Percentiles rank a stretch among this genome's conserved stretches.
Conservation (phyloP, 2,888 invertebrate genomes). For the Dasysyrphus tricinctus region DNA sequence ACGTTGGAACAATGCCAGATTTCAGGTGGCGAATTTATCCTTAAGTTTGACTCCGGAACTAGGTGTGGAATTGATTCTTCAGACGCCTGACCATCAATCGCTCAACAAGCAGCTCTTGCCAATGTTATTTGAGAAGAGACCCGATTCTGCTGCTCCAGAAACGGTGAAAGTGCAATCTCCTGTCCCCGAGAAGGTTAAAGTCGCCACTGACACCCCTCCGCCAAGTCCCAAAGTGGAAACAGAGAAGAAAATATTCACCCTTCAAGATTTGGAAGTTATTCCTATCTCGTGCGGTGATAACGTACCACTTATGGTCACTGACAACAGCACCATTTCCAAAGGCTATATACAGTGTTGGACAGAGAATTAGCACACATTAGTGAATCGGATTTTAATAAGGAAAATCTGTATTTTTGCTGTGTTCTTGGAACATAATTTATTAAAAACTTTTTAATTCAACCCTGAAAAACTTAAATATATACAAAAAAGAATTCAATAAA, state of each 20-base stretch:
- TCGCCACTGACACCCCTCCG: conserved; percentile 7
- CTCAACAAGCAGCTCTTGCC: conserved; percentile 77
- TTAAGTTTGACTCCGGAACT: conserved; percentile 62
- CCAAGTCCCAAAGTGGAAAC: neutral
- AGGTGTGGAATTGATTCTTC: conserved; percentile 73
- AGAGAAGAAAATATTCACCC: conserved; percentile 49
- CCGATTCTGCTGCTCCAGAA: neutral
- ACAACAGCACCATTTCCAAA: conserved; percentile 73
- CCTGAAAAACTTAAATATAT: no score
- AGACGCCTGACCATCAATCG: conserved; percentile 73
- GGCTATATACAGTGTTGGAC: no score
- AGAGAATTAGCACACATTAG: no score
- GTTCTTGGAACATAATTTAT: no score
- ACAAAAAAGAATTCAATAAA: no score
- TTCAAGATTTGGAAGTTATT: conserved; percentile 76
- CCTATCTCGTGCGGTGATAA: conserved; percentile 75
- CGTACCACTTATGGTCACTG: conserved; percentile 74
- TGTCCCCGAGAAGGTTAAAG: conserved; percentile 30
- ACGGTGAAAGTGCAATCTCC: conserved; percentile 11
- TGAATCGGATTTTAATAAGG: no score
- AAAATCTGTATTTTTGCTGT: no score
- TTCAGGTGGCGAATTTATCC: conserved; percentile 71
- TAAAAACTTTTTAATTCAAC: no score
- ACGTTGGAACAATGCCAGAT: conserved; percentile 69
- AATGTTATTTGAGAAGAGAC: conserved; percentile 75